Base-by-base conservation (phyloP, 1,140 invertebrate genomes). In the Drosophila eugracilis region DNA sequence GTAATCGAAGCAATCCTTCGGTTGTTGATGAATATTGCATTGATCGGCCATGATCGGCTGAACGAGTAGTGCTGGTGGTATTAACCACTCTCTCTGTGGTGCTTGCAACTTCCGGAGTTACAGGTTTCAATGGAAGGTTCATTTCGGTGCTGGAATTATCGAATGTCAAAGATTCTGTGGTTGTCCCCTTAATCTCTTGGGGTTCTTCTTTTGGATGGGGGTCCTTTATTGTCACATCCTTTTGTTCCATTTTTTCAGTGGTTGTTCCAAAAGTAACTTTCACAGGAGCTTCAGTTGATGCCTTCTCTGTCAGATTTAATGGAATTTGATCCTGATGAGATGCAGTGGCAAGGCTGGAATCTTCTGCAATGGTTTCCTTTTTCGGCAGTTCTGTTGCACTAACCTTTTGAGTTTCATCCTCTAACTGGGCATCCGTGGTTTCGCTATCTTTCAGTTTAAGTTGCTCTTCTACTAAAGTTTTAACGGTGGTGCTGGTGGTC, bases 11-110 rank as follows among this genome's bases (percentile, higher is more conserved):
- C 0, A 22, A 28, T 28, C 10, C 58, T 14, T 80, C 83, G 19
- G 81, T 81, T 47, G 62, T 74, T 14, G 58, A 53, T 2, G 26
- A 26, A 15, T 60, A 50, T 19, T 88, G 81, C 77, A 77, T 77
- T 12, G 83, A 32, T 1, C 81, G 80, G 1, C 26, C 80, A 44
- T 59, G 67, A 21, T 78, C 81, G 6, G 47, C 58, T 10, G 58
- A 63, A 6, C 67, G 50, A 34, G 49, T 55, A 17, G 42, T 58
- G 19, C 34, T 57, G 10, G 42, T 67, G 12, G 39, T 37, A 10
- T 21, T 49, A 5, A 9, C 10, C 1, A 17, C 12, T 24, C 12
- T 28, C 26, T 74, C 17, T n/a, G 36, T 65, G 24, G 24, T 53
- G 49, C 21, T 74, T 2, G 32, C 0, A 24, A 30, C 19, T 2